Conservation (phyloP, 2,888 invertebrate species). For the Malachius bipustulatus region DNA sequence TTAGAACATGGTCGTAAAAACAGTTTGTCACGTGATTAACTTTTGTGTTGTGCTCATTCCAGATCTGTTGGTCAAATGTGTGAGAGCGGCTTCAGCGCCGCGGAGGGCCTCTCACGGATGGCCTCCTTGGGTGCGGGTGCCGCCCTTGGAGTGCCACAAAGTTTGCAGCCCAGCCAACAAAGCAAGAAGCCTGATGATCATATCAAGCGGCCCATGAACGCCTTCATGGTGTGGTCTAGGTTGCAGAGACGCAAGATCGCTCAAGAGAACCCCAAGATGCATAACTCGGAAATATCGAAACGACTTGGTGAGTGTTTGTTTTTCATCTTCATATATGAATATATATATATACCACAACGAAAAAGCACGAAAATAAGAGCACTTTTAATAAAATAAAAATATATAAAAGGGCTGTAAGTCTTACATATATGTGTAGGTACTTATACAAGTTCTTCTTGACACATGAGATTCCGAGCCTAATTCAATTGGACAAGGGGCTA, state of each 20-base stretch:
- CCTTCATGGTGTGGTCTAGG: conserved; percentile 97
- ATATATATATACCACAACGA: too few relatives aligned
- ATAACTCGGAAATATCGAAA: conserved; percentile 94
- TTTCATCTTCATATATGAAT: too few relatives aligned
- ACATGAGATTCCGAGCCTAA: too few relatives aligned
- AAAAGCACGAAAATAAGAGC: too few relatives aligned
- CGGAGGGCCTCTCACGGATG: conserved; percentile 50
- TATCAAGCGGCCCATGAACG: conserved; percentile 96
- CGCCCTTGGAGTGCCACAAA: conserved; percentile 46
- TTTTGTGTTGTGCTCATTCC: conserved; percentile 25
- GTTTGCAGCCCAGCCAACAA: conserved; percentile 41
- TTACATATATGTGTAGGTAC: too few relatives aligned
- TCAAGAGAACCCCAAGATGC: conserved; percentile 97
- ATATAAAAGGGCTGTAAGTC: too few relatives aligned
- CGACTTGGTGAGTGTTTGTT: conserved; percentile 69
- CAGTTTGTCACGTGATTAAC: conserved; percentile 2
- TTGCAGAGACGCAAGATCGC: conserved; percentile 89
- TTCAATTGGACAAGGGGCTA: too few relatives aligned
- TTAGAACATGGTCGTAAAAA: too few relatives aligned
- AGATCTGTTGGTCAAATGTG: conserved; percentile 63
- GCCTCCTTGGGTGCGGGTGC: conserved; percentile 43
- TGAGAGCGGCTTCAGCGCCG: conserved; percentile 53
- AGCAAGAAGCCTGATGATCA: conserved; percentile 66
- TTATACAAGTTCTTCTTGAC: too few relatives aligned
- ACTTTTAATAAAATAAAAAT: too few relatives aligned